Evolutionary conservation across 2,797 vertebrate genomes (phyloP).

Genomic region (Gambelia wislizenii): DNA sequence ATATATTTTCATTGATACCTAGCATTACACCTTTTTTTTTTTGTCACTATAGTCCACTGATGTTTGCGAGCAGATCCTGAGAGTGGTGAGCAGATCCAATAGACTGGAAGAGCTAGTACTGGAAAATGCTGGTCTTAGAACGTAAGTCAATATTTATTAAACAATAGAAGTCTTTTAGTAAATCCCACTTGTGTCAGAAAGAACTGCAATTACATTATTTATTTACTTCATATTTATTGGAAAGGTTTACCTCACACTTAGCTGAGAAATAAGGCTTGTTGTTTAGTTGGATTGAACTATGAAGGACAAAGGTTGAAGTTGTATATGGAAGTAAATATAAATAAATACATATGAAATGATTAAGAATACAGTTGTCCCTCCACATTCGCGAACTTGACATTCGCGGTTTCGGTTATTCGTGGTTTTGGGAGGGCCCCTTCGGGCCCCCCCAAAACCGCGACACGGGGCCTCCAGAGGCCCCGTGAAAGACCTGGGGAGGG

Average conservation of each 20-base stretch:
- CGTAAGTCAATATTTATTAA: conserved; percentile 80
- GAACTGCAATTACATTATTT: background rate
- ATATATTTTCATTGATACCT: conserved; percentile 29
- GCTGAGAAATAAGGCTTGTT: background rate
- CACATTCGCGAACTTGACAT: too few species aligned
- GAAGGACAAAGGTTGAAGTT: too few species aligned
- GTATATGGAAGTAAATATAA: background rate
- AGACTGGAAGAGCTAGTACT: conserved; percentile 93
- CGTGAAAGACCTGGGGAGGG: too few species aligned
- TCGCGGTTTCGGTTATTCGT: too few species aligned
- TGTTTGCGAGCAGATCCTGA: conserved; percentile 95
- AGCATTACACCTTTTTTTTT: conserved; percentile 60
- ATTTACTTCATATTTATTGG: too few species aligned
- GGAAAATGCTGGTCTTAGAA: conserved; percentile 95
- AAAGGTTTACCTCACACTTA: background rate
- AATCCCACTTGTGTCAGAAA: background rate
- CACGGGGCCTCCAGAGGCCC: too few species aligned
- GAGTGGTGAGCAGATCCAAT: conserved; percentile 91
- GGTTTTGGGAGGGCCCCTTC: too few species aligned
- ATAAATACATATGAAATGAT: background rate
- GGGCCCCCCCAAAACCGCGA: too few species aligned
- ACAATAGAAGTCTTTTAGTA: background rate
- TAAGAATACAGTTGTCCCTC: too few species aligned
- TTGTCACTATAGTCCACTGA: conserved; percentile 87
- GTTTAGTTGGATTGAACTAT: background rate